Conservation (phyloP, 2,113 vertebrate genomes). For the Smithornis capensis region DNA sequence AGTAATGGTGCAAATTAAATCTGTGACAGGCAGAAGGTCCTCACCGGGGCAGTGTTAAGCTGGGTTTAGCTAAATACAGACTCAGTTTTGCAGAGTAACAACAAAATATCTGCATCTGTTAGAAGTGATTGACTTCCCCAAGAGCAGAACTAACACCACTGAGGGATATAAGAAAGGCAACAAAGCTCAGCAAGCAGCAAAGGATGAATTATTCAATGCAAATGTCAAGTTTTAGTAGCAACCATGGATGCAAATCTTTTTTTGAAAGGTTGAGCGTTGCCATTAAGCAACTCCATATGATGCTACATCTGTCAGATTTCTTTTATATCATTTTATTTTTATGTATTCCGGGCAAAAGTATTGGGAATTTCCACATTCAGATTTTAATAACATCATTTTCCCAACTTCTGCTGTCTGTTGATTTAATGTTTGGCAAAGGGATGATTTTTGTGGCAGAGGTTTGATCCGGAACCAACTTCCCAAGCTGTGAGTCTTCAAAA, state of each 20-base stretch:
- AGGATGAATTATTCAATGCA: slow-evolving; percentile 22
- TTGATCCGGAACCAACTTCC: neutral
- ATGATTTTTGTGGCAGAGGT: neutral
- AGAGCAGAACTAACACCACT: neutral
- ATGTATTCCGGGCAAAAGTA: neutral
- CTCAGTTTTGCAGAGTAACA: neutral
- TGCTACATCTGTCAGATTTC: slow-evolving; percentile 8
- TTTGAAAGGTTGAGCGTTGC: slow-evolving; percentile 23
- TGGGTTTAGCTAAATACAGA: neutral
- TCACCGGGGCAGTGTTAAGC: neutral
- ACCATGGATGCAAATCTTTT: slow-evolving; percentile 22
- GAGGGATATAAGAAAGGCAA: neutral
- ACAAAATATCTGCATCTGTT: neutral
- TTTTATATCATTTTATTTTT: slow-evolving; percentile 20
- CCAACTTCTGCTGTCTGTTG: neutral
- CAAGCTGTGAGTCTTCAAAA: neutral
- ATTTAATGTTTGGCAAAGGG: neutral
- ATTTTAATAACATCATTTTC: neutral
- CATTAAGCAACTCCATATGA: slow-evolving; percentile 58
- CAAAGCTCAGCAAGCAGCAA: slow-evolving; percentile 19
- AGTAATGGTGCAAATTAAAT: neutral
- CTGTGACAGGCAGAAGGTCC: neutral
- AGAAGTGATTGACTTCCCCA: neutral
- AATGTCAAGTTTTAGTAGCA: slow-evolving; percentile 23
- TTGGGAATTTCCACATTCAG: neutral